Evolutionary conservation across 2,797 vertebrate species (phyloP), one percentile per base, ranked within the genome.

Genomic region (Falco concolor): DNA sequence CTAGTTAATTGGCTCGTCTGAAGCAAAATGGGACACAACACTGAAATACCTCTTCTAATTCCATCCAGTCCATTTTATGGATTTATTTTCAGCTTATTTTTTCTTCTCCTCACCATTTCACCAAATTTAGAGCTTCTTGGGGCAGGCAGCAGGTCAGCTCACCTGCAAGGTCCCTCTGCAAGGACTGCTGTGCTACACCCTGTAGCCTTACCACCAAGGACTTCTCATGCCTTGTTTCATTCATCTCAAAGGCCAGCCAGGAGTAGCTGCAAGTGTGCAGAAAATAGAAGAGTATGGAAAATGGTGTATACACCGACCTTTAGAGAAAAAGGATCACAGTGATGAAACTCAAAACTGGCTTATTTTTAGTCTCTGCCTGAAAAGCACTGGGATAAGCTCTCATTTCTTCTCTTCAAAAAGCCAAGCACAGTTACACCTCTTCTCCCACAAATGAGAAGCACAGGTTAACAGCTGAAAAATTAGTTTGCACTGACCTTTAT

Each of bases 161-260:
- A 42, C 10, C 42, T 5, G 2, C 30, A 13, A 5, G 18, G 59
- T 34, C 27, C n/a, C 28, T 11, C 28, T 11, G 12, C 47, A 30
- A 54, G 28, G 57, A 34, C 57, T 50, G 54, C 45, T 19, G 52
- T 13, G 64, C 52, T 34, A 34, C 42, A 21, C 0, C 2, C 54
- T 24, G 47, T 63, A 50, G 49, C 54, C 44, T 34, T 24, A 21
- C 47, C 70, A 59, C 45, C 52, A 22, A 59, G 36, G 44, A 34
- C 21, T 59, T 44, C 20, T 38, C 5, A 0, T 36, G 54, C 54
- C 60, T 63, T 3, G 0, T 28, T 42, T 47, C 50, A 47, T 0
- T 1, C 42, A 20, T 11, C 36, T 22, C 40, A 25, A 68, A 49
- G 45, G 49, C n/a, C 67, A 74, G 17, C 10, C 47, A 25, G 20